Evolutionary conservation across 1,140 invertebrate species (phyloP).

Genomic region (Eriocheir sinensis): DNA sequence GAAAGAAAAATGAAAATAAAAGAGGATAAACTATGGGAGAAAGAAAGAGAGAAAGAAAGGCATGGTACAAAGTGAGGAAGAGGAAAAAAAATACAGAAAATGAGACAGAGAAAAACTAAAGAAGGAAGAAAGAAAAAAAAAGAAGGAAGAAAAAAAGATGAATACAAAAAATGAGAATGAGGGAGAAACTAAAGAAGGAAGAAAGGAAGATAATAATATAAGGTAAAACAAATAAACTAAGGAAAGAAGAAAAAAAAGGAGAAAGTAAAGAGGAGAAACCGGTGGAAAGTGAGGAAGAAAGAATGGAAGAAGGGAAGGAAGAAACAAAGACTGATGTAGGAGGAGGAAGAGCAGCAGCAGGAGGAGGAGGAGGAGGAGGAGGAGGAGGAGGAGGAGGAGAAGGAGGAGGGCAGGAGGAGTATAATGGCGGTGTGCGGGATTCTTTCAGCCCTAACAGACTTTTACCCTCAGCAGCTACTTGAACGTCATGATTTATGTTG

Average conservation of each 20-base stretch:
- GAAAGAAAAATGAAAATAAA: neutral
- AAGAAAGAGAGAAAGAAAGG: neutral
- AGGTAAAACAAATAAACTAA: too few relatives aligned
- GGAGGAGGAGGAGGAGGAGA: too few relatives aligned
- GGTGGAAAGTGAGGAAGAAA: neutral
- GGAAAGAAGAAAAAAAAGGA: too few relatives aligned
- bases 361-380: neutral
- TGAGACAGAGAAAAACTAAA: neutral
- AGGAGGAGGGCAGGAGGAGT: too few relatives aligned
- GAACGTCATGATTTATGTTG: neutral
- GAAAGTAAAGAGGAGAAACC: too few relatives aligned
- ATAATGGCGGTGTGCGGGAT: too few relatives aligned
- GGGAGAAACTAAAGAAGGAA: neutral
- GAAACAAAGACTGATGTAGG: neutral
- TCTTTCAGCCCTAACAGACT: neutral
- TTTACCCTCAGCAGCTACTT: slow-evolving; percentile 20
- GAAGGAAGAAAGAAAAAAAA: neutral
- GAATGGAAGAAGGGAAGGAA: neutral
- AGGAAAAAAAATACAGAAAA: neutral
- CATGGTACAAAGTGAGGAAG: too few relatives aligned
- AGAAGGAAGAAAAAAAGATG: neutral
- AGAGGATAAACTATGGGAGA: neutral
- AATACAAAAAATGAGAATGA: neutral
- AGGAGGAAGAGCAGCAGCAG: too few relatives aligned
- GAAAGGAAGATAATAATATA: neutral